Evolutionary conservation across 2,113 vertebrate species (phyloP).

Genomic region (Xenopus borealis): DNA sequence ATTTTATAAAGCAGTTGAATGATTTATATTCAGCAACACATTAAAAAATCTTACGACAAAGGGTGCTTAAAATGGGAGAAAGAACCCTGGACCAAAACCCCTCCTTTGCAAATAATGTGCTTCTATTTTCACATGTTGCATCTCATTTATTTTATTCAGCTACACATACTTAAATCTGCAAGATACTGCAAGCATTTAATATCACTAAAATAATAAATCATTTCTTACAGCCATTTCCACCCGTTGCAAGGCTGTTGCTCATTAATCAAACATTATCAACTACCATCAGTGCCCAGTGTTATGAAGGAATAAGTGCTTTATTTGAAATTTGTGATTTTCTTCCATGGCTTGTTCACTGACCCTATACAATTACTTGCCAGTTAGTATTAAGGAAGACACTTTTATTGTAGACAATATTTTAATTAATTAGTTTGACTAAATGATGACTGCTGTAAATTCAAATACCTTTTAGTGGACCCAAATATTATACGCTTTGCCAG

Average conservation of each 20-base stretch:
- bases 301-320: slow-evolving; percentile 62
- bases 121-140: slow-evolving; percentile 81
- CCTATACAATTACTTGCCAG: slow-evolving; percentile 44
- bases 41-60: slow-evolving; percentile 74
- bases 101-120: slow-evolving; percentile 73
- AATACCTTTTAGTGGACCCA: not conserved
- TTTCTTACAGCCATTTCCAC: slow-evolving; percentile 73
- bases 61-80: slow-evolving; percentile 70
- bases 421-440: not conserved
- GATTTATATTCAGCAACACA: slow-evolving; percentile 75
- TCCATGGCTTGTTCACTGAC: slow-evolving; percentile 67
- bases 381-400: slow-evolving; percentile 12
- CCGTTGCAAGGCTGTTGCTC: slow-evolving; percentile 66
- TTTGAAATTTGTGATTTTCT: slow-evolving; percentile 69
- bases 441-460: not conserved
- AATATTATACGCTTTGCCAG: too few relatives aligned
- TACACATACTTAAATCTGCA: slow-evolving; percentile 69
- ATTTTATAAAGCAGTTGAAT: slow-evolving; percentile 73
- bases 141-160: slow-evolving; percentile 80
- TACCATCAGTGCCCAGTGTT: slow-evolving; percentile 65
- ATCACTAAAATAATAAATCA: slow-evolving; percentile 83
- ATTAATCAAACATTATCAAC: slow-evolving; percentile 86
- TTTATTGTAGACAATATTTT: not conserved
- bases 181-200: slow-evolving; percentile 68
- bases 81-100: slow-evolving; percentile 68